Base-by-base conservation (phyloP, 2,888 invertebrate species). In the Bibio marci region DNA sequence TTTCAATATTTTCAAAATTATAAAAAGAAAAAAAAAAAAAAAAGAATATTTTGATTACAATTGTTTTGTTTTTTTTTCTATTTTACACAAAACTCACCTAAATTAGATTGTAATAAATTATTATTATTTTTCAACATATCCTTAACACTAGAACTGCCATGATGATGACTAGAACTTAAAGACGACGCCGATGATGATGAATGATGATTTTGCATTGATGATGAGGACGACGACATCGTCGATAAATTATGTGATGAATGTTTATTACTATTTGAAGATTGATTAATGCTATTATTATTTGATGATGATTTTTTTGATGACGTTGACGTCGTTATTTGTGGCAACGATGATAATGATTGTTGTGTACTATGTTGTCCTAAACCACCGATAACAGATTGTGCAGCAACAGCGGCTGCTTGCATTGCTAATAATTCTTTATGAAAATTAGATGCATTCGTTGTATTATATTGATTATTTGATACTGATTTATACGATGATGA, bases 391-490 rank as follows among this genome's bases (percentile, higher is more conserved):
- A 43, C 27, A 47, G 47, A 37, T 48, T 7, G 52, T 49, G 44
- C 42, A 30, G 46, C 57, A 7, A 58, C 60, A 15, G 61, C 62
- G 25, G 57, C 62, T 12, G 56, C 60, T 49, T 62, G 61, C 61
- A 62, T 62, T 39, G 62, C 62, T 43, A 62, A 47, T 37, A 62
- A 46, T 46, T 62, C 62, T 48, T 62, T 62, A 46, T 62, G 62
- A 45, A 62, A 49, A 28, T 55, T 58, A 15, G 59, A 58, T 17
- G 62, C 59, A 28, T 55, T 58, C 14, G 58, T 58, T 17, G 62
- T 59, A 50, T 60, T 62, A 39, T 61, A 61, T 30, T 33, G 37
- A 34, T 38, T 40, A 30, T 40, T 40, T 31, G 40, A 19, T 35
- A 35, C 5, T 4, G 38, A 35, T 27, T 41, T 41, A 28, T 38